These are phyloP conservation scores for Allophyes oxyacanthae DNA, from an alignment of 2,888 invertebrate genomes.

Conservation along the genomic window DNA sequence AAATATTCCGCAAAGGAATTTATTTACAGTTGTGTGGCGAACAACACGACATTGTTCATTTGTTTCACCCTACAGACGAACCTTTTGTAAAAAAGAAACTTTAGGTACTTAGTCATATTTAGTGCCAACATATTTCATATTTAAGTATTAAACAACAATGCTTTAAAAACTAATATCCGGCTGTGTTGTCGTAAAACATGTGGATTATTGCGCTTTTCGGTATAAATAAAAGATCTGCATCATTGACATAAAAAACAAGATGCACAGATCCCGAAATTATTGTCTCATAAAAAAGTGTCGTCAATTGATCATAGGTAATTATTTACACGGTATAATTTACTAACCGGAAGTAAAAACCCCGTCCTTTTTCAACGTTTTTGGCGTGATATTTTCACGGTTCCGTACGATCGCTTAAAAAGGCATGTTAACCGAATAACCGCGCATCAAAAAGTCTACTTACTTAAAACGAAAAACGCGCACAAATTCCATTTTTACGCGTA, in stretches of 20 bases:
- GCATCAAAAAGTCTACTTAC: too few relatives aligned
- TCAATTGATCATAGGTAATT: too few relatives aligned
- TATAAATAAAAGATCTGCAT: slow-evolving; percentile 29
- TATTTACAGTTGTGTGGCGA: slow-evolving; percentile 47
- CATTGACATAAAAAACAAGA: slow-evolving; percentile 2
- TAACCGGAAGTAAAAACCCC: too few relatives aligned
- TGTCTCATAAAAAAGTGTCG: too few relatives aligned
- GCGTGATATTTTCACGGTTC: too few relatives aligned
- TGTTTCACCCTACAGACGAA: slow-evolving; percentile 12
- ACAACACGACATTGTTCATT: slow-evolving; percentile 52
- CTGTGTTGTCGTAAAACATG: background rate
- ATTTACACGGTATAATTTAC: too few relatives aligned
- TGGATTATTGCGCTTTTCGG: slow-evolving; percentile 12
- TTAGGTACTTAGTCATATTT: slow-evolving; percentile 1
- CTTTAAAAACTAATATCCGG: slow-evolving; percentile 16
- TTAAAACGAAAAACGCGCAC: too few relatives aligned
- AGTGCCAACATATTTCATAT: slow-evolving; percentile 26
- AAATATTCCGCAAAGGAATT: slow-evolving; percentile 54
- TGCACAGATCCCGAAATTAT: too few relatives aligned
- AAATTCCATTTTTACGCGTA: too few relatives aligned
- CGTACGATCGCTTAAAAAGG: too few relatives aligned
- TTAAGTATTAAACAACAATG: slow-evolving; percentile 25
- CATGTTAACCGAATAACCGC: too few relatives aligned
- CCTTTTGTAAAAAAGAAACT: slow-evolving; percentile 2
- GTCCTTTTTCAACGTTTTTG: too few relatives aligned